Evolutionary conservation across 2,797 vertebrate species (phyloP).

Genomic region (Phaenicophaeus curvirostris): DNA sequence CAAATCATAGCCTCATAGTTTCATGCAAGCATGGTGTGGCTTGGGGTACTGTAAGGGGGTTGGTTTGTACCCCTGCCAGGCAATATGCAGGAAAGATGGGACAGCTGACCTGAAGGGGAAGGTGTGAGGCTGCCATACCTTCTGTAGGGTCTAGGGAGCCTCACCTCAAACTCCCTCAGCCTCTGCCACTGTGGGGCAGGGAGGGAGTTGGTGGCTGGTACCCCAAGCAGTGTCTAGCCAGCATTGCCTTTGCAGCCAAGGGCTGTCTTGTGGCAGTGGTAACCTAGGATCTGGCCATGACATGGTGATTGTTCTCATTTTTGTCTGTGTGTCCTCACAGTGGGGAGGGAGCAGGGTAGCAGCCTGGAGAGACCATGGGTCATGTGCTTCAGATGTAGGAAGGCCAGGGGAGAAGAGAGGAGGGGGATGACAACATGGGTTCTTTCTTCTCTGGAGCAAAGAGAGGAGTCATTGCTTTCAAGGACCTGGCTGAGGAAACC

Average conservation of each 20-base stretch:
- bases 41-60: background rate
- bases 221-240: fast-evolving
- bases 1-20: background rate
- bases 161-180: background rate
- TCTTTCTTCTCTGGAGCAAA: background rate
- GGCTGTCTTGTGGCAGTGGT: background rate
- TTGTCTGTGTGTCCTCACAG: background rate
- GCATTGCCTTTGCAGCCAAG: fast-evolving
- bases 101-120: background rate
- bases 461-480: background rate
- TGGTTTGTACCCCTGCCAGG: background rate
- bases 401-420: background rate
- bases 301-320: background rate
- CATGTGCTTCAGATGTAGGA: background rate
- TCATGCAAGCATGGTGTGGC: background rate
- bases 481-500: background rate
- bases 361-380: background rate
- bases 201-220: background rate
- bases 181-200: background rate
- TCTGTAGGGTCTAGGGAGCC: background rate
- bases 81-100: background rate
- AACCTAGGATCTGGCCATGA: background rate
- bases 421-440: fast-evolving
- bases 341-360: background rate
- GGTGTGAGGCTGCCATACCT: background rate